Conservation (phyloP, 2,888 invertebrate genomes). For the Drosophila demipolita region DNA sequence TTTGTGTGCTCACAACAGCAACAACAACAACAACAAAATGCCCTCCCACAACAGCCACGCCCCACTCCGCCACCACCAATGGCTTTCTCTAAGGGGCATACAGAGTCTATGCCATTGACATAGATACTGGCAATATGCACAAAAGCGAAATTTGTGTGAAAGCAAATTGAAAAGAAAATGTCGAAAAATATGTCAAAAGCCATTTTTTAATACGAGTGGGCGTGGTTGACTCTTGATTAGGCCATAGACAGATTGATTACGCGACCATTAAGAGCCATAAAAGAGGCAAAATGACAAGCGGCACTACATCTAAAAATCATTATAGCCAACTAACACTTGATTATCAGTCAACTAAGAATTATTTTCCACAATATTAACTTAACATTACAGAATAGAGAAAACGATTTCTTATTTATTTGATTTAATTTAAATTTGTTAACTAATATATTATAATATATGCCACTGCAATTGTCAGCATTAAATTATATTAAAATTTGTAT, state of each 20-base stretch:
- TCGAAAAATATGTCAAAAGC: conserved; percentile 73
- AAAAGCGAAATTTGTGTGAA: conserved; percentile 54
- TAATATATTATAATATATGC: too few relatives aligned
- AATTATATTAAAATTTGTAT: background rate
- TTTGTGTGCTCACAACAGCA: conserved; percentile 44
- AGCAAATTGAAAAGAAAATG: conserved; percentile 70
- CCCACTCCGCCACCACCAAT: background rate
- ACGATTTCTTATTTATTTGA: background rate
- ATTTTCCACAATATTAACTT: background rate
- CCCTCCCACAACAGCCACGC: background rate
- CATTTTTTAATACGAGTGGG: conserved; percentile 64
- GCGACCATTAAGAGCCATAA: conserved; percentile 31
- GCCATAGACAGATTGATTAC: conserved; percentile 61
- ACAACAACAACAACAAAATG: background rate
- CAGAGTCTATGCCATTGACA: conserved; percentile 73
- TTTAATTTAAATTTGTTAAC: too few relatives aligned
- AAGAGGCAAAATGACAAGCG: conserved; percentile 14
- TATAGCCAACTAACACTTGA: background rate
- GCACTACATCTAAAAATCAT: background rate
- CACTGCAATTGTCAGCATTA: background rate
- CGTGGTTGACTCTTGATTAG: conserved; percentile 62
- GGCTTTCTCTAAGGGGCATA: conserved; percentile 23
- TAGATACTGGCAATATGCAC: conserved; percentile 57
- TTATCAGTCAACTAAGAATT: background rate
- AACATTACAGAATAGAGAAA: background rate